Evolutionary conservation across 1,140 invertebrate species (phyloP).

Genomic region (Sycophila sp.): DNA sequence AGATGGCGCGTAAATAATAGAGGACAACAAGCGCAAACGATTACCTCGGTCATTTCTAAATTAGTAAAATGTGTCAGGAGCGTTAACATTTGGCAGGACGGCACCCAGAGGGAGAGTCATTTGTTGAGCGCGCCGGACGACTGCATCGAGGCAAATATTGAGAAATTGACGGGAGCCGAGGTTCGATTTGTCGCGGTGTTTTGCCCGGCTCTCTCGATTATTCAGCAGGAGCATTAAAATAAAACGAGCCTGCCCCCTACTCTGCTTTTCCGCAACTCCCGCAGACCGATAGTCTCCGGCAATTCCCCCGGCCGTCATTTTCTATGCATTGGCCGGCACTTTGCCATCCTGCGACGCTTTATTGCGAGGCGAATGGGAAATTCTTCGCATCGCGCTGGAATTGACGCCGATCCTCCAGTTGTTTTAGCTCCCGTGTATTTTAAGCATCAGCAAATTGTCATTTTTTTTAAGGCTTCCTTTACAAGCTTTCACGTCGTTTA

Average conservation of each 20-base stretch:
- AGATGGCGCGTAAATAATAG: not conserved
- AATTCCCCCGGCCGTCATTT: slow-evolving; percentile 40
- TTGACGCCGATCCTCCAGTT: not conserved
- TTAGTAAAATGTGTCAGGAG: too few species aligned
- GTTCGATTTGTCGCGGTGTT: slow-evolving; percentile 15
- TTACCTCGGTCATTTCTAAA: slow-evolving; percentile 6
- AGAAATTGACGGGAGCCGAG: not conserved
- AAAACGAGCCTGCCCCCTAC: slow-evolving; percentile 41
- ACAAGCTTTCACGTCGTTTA: too few species aligned
- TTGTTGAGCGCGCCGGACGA: too few species aligned
- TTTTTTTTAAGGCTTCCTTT: too few species aligned
- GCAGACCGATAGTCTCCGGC: slow-evolving; percentile 34
- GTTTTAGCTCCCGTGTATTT: too few species aligned
- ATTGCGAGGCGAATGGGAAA: not conserved
- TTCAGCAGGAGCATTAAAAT: slow-evolving; percentile 47
- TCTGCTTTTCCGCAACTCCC: slow-evolving; percentile 33
- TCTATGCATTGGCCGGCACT: slow-evolving; percentile 48
- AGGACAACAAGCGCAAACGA: not conserved
- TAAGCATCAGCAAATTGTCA: too few species aligned
- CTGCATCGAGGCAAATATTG: slow-evolving; percentile 25
- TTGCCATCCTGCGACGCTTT: slow-evolving; percentile 36
- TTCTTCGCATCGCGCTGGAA: slow-evolving; percentile 29
- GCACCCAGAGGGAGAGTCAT: too few species aligned
- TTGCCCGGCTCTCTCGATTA: slow-evolving; percentile 23
- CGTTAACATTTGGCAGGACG: too few species aligned